Evolutionary conservation across 2,797 vertebrate genomes (phyloP).

Genomic region (Hirundo rustica): DNA sequence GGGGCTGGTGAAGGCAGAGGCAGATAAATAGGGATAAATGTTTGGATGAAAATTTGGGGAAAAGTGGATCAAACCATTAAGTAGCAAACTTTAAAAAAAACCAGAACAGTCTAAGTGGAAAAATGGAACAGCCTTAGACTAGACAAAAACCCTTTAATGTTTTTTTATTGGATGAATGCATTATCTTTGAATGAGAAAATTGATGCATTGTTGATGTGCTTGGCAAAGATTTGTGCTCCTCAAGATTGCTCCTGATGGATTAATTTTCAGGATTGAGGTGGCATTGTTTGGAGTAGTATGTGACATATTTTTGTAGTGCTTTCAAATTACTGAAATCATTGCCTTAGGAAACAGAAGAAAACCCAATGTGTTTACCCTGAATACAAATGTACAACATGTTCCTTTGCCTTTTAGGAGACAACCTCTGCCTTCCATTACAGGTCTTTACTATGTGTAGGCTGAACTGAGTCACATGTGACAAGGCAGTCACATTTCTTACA

Average conservation of each 20-base stretch:
- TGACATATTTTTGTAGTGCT: constrained; percentile 14
- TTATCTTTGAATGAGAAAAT: constrained; percentile 15
- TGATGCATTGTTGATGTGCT: neutral
- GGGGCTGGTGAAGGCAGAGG: neutral
- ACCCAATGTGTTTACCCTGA: neutral
- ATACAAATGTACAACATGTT: neutral
- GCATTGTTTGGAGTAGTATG: neutral
- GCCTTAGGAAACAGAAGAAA: neutral
- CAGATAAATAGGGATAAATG: neutral
- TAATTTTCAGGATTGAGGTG: constrained; percentile 24
- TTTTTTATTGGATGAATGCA: constrained; percentile 10
- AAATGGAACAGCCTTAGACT: neutral
- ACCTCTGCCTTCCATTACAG: neutral
- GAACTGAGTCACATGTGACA: neutral
- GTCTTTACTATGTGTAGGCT: neutral
- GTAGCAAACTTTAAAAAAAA: neutral
- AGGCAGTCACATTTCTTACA: neutral
- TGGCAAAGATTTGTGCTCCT: neutral
- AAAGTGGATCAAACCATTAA: neutral
- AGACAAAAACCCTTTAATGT: neutral
- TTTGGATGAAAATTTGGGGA: neutral
- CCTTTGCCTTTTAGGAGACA: neutral
- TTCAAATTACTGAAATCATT: constrained; percentile 27
- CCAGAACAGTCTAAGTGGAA: neutral
- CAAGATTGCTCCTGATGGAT: constrained; percentile 1